Conservation (phyloP, 2,797 vertebrate genomes). For the Gallinago stenura region DNA sequence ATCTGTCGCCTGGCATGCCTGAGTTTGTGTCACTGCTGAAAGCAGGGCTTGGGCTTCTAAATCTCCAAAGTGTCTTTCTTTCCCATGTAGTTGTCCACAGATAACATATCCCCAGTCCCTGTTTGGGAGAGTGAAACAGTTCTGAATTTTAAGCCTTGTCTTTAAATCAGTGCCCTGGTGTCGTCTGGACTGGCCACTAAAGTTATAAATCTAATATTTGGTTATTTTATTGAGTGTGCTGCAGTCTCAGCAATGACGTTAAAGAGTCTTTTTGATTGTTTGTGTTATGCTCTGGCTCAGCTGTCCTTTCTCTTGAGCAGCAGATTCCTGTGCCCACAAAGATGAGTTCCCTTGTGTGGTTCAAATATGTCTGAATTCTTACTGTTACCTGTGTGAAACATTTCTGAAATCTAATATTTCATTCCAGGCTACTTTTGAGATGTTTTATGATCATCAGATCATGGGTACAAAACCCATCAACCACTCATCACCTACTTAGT, state of each 20-base stretch:
- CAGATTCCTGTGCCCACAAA: neutral
- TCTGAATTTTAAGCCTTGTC: neutral
- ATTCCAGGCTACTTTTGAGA: neutral
- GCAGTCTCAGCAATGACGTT: neutral
- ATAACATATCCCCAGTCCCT: neutral
- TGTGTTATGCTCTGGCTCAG: neutral
- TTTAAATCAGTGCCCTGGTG: neutral
- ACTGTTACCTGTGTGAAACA: neutral
- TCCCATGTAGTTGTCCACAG: neutral
- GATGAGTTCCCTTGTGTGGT: neutral
- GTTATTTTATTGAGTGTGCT: neutral
- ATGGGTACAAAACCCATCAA: neutral
- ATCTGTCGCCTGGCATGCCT: accelerated
- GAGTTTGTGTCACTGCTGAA: neutral
- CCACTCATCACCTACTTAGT: neutral
- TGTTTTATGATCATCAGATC: neutral
- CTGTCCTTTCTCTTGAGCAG: neutral
- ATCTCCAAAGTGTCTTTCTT: neutral
- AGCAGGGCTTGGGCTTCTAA: neutral
- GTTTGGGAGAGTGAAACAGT: neutral
- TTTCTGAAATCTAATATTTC: neutral
- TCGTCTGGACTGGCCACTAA: neutral
- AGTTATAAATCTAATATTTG: neutral
- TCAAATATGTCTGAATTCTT: neutral
- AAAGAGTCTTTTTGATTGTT: neutral